Evolutionary conservation across 2,797 vertebrate genomes (phyloP).

Genomic region (Pterois miles): DNA sequence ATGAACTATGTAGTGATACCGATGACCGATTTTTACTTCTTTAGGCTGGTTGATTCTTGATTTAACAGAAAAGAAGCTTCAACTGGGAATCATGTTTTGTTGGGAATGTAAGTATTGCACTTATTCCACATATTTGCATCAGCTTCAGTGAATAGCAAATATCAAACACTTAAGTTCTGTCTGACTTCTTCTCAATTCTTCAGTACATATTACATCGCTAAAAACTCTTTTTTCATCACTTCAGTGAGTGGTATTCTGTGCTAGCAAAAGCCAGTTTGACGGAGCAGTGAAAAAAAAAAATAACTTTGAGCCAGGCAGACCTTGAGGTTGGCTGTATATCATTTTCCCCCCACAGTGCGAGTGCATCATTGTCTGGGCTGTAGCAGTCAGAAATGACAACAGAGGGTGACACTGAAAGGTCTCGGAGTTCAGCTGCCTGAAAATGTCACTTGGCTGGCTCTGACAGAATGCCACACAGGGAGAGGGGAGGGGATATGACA

Average conservation of each 20-base stretch:
- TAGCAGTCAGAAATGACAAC: conserved; percentile 79
- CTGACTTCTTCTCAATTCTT: conserved; percentile 16
- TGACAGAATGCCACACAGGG: conserved; percentile 63
- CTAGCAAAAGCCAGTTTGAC: conserved; percentile 51
- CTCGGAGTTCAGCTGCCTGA: conserved; percentile 72
- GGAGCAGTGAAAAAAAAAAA: conserved; percentile 56
- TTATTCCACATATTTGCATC: conserved; percentile 33
- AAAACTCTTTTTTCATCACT: conserved; percentile 22
- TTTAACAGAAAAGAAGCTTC: conserved; percentile 8
- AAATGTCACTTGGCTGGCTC: conserved; percentile 69
- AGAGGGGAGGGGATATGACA: conserved; percentile 37
- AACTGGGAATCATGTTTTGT: conserved; percentile 2
- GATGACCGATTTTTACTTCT: conserved; percentile 19
- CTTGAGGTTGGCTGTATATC: conserved; percentile 70
- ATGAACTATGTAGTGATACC: conserved; percentile 48
- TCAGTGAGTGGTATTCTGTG: conserved; percentile 4
- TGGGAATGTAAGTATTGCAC: conserved; percentile 28
- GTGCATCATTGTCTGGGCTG: conserved; percentile 73
- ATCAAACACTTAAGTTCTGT: conserved; percentile 13
- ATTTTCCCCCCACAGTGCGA: conserved; percentile 52
- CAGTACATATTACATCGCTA: conserved; percentile 7
- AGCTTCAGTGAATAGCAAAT: conserved; percentile 32
- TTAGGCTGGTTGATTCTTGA: conserved; percentile 7
- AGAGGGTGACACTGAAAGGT: conserved; percentile 76
- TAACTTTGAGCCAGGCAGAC: conserved; percentile 59